Evolutionary conservation across 2,113 vertebrate species (phyloP).

Genomic region (Heliornis fulica): DNA sequence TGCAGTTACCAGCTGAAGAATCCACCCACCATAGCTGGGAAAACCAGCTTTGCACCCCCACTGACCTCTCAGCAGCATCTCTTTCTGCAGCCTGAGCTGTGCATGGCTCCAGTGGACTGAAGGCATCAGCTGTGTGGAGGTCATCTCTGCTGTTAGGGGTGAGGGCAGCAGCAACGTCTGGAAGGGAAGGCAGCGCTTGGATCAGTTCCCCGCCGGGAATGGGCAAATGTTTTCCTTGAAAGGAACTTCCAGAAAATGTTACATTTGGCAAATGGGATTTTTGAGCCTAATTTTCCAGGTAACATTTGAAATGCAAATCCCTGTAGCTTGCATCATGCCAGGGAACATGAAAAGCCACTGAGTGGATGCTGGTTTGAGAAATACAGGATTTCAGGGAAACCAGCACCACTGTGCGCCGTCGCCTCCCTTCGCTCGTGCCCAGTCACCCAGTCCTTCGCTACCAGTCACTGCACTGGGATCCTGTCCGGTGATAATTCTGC

Average conservation of each 20-base stretch:
- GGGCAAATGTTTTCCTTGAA: background rate
- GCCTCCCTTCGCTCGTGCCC: background rate
- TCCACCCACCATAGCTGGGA: fast-evolving
- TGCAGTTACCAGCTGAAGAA: background rate
- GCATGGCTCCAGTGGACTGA: conserved; percentile 81
- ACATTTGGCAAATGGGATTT: background rate
- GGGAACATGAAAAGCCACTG: background rate
- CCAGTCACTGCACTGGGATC: no score
- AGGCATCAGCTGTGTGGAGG: conserved; percentile 68
- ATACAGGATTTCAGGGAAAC: background rate
- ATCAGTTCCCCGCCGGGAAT: background rate
- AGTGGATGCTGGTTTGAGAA: background rate
- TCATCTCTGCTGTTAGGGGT: conserved; percentile 71
- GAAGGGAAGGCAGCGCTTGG: conserved; percentile 2
- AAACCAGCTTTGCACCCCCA: background rate
- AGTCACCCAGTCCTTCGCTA: no score
- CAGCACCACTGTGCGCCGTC: fast-evolving
- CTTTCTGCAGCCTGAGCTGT: conserved; percentile 70
- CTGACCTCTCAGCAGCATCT: conserved; percentile 81
- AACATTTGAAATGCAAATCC: background rate
- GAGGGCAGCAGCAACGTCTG: conserved; percentile 57
- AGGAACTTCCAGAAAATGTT: background rate
- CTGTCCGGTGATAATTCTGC: fast-evolving
- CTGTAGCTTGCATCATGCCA: background rate
- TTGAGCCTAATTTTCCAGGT: background rate